A percentile compares a stretch with the other conserved stretches of the same genome.
phyloP scores from a whole-genome alignment of 2,113 vertebrate species.

The Scomber scombrus region DNA sequence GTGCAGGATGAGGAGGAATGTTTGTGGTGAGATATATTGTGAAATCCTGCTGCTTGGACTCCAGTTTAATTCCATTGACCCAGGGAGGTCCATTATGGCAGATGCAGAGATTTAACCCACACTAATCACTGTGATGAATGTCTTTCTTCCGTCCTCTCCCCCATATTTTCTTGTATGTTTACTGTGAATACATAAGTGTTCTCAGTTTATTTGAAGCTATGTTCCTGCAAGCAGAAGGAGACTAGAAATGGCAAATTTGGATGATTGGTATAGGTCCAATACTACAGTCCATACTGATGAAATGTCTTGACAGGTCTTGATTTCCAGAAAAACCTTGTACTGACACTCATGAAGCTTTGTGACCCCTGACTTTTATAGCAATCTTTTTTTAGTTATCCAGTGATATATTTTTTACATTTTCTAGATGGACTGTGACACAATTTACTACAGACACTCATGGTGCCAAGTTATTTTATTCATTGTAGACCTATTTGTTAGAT shows the following conservation, averaged over 20 bases:
- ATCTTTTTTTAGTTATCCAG: too few relatives aligned
- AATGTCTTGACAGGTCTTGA: not conserved
- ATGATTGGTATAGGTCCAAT: not conserved
- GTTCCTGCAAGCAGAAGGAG: not conserved
- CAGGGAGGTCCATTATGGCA: constrained; percentile 1
- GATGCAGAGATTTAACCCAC: constrained; percentile 10
- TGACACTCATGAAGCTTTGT: too few relatives aligned
- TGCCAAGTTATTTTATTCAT: not conserved
- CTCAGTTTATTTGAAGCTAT: not conserved
- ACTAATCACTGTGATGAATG: constrained; percentile 16
- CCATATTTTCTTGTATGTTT: not conserved
- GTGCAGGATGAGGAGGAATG: constrained; percentile 41
- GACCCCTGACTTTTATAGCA: too few relatives aligned
- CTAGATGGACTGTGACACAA: too few relatives aligned
- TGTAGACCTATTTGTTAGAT: too few relatives aligned
- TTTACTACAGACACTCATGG: not conserved
- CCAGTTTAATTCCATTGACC: not conserved
- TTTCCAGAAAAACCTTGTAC: not conserved
- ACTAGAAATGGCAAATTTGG: not conserved
- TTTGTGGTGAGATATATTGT: constrained; percentile 46
- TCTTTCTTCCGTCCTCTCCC: not conserved
- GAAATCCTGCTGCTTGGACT: constrained; percentile 27
- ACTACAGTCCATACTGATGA: not conserved
- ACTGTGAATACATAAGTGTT: not conserved
- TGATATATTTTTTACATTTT: too few relatives aligned